phyloP scores from a whole-genome alignment of 2,113 vertebrate genomes.

The Chitala chitala region DNA sequence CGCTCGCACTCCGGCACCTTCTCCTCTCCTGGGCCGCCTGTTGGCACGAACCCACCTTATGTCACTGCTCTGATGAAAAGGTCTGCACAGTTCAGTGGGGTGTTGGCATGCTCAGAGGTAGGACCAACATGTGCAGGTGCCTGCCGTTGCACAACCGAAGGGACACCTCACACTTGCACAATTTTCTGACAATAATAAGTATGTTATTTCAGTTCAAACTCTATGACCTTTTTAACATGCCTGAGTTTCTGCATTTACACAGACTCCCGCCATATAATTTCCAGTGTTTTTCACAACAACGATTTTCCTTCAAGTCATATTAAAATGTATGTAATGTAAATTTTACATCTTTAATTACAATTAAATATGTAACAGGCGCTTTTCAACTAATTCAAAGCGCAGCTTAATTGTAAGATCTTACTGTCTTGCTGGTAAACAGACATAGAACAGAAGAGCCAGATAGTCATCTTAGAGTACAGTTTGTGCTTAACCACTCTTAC shows the following conservation, averaged over 20 bases:
- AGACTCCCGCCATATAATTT: neutral
- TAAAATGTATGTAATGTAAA: neutral
- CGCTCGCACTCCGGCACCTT: neutral
- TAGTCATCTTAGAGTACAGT: too few relatives aligned
- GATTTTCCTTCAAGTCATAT: neutral
- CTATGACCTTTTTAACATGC: neutral
- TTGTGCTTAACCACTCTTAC: too few relatives aligned
- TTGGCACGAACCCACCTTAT: neutral
- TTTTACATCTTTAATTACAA: neutral
- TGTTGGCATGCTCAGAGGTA: neutral
- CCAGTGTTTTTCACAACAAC: neutral
- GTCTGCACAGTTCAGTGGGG: neutral
- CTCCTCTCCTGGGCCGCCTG: neutral
- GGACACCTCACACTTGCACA: neutral
- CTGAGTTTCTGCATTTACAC: neutral
- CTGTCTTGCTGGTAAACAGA: neutral
- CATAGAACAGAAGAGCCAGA: neutral
- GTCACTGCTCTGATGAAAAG: neutral
- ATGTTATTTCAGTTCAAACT: neutral
- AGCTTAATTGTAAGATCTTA: neutral
- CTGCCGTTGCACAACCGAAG: neutral
- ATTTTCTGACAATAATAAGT: neutral
- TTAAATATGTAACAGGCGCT: neutral
- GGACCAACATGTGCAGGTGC: neutral
- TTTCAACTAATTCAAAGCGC: neutral